Evolutionary conservation across 2,797 vertebrate species (phyloP).

Genomic region (Pangasius larnaudii): DNA sequence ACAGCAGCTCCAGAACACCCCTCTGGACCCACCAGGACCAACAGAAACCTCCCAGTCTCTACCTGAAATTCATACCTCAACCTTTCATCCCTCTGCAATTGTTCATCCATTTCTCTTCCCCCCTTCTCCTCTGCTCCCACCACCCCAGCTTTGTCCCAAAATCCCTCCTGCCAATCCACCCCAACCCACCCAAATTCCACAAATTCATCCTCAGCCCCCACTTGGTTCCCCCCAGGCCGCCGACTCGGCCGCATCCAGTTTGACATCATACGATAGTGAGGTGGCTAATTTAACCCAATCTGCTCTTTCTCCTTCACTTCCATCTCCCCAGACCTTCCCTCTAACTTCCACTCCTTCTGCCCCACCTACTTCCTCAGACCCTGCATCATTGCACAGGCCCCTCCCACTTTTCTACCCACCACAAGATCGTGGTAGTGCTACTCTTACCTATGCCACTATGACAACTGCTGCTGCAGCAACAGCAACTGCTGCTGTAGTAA

Average conservation of each 20-base stretch:
- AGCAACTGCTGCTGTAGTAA: slow-evolving; percentile 68
- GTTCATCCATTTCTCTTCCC: slow-evolving; percentile 56
- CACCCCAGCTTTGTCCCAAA: slow-evolving; percentile 68
- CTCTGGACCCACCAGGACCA: slow-evolving; percentile 1
- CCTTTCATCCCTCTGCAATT: slow-evolving; percentile 52
- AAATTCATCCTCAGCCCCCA: slow-evolving; percentile 41
- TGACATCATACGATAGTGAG: slow-evolving; percentile 93
- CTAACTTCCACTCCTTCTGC: slow-evolving; percentile 52
- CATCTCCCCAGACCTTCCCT: slow-evolving; percentile 73
- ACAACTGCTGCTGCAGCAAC: slow-evolving; percentile 70
- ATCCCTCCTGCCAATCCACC: slow-evolving; percentile 51
- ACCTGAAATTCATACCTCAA: slow-evolving; percentile 40
- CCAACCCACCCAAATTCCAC: slow-evolving; percentile 42
- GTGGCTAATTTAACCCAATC: slow-evolving; percentile 91
- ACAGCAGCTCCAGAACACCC: slow-evolving; percentile 29
- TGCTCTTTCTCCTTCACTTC: slow-evolving; percentile 75
- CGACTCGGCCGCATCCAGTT: slow-evolving; percentile 89
- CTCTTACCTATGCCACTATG: slow-evolving; percentile 76
- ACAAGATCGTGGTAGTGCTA: slow-evolving; percentile 73
- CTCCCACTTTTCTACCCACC: slow-evolving; percentile 73
- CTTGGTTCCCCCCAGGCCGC: slow-evolving; percentile 74
- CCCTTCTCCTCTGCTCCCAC: slow-evolving; percentile 61
- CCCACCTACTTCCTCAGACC: slow-evolving; percentile 57
- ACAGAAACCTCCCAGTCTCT: slow-evolving; percentile 31
- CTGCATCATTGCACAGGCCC: slow-evolving; percentile 69